Evolutionary conservation across 1,140 invertebrate genomes (phyloP).

Genomic region (Subanguina moxae): DNA sequence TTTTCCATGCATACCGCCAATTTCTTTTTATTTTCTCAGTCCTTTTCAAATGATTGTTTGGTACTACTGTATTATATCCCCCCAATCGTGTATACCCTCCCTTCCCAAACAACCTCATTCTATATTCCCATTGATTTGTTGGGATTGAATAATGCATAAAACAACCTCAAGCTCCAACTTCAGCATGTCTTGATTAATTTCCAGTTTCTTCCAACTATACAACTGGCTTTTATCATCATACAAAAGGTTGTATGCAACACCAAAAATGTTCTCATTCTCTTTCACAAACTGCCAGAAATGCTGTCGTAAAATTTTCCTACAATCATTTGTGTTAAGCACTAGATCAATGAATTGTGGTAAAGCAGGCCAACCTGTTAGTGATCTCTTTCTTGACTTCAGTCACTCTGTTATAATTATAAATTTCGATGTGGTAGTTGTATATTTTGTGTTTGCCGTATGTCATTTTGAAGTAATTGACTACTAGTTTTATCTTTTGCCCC

Average conservation of each 20-base stretch:
- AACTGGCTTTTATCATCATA: background rate
- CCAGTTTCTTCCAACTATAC: background rate
- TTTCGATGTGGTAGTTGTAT: background rate
- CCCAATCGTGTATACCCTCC: too few relatives aligned
- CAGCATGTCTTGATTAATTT: background rate
- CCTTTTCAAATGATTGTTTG: too few relatives aligned
- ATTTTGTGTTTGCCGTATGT: background rate
- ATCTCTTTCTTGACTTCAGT: background rate
- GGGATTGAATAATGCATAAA: too few relatives aligned
- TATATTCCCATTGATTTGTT: too few relatives aligned
- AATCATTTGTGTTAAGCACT: background rate
- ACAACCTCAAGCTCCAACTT: too few relatives aligned
- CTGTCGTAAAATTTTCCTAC: background rate
- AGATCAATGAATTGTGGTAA: background rate
- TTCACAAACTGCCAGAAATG: background rate
- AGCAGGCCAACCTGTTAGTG: background rate
- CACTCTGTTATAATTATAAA: background rate
- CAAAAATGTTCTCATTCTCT: background rate
- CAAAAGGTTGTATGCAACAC: background rate
- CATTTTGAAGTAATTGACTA: conserved; percentile 10
- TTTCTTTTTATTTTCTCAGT: too few relatives aligned
- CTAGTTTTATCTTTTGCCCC: background rate
- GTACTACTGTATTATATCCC: too few relatives aligned
- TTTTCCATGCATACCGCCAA: too few relatives aligned
- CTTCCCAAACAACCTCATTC: too few relatives aligned